Evolutionary conservation across 1,140 invertebrate genomes (phyloP).

Genomic region (Paralvinella palmiformis): DNA sequence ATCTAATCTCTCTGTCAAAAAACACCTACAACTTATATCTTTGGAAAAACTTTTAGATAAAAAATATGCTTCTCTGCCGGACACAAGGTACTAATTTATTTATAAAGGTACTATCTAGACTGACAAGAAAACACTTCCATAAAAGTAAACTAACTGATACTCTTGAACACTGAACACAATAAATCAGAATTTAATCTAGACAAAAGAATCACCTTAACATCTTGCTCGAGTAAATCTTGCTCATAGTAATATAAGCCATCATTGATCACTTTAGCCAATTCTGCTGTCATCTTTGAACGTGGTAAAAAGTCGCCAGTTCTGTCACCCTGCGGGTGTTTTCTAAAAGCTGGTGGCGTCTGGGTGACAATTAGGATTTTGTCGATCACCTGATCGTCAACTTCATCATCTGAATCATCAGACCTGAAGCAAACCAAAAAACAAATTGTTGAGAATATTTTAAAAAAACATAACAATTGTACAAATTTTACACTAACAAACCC

Average conservation of each 20-base stretch:
- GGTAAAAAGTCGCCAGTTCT: constrained; percentile 40
- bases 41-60: no score
- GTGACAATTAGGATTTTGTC: constrained; percentile 94
- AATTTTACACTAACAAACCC: no score
- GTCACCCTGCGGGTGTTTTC: constrained; percentile 47
- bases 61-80: no score
- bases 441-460: neutral
- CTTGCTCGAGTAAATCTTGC: constrained; percentile 40
- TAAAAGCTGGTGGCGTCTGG: constrained; percentile 58
- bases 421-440: constrained; percentile 23
- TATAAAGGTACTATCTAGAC: no score
- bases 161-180: neutral
- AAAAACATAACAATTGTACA: no score
- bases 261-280: constrained; percentile 87
- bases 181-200: neutral
- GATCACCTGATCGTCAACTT: constrained; percentile 82
- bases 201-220: constrained; percentile 13
- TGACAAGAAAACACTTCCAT: no score
- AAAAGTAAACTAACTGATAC: neutral
- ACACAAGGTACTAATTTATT: no score
- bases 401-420: constrained; percentile 72
- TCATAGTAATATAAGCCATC: constrained; percentile 93
- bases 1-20: no score
- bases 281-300: constrained; percentile 70
- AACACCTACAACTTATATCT: no score